These are phyloP conservation scores for Odontomachus brunneus DNA, from an alignment of 1,140 invertebrate species.

Conservation along the genomic window DNA sequence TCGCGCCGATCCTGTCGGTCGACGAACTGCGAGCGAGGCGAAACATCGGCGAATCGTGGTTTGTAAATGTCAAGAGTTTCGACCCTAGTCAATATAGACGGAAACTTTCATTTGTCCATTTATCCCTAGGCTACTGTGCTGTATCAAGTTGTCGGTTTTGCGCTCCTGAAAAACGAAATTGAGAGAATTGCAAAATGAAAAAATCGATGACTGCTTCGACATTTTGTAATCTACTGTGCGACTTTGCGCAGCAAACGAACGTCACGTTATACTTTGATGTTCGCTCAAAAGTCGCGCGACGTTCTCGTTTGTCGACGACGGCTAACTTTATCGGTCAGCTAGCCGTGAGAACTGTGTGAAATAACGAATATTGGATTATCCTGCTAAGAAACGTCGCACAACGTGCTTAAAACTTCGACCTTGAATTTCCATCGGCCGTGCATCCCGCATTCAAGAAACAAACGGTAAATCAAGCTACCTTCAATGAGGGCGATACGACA, in stretches of 20 bases:
- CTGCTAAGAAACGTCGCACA: slow-evolving; percentile 7
- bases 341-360: slow-evolving; percentile 50
- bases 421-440: slow-evolving; percentile 57
- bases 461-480: slow-evolving; percentile 49
- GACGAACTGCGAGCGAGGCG: slow-evolving; percentile 54
- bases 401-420: slow-evolving; percentile 60
- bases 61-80: background rate
- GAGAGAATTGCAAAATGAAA: no score
- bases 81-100: background rate
- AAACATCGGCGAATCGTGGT: slow-evolving; percentile 32
- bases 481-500: slow-evolving; percentile 45
- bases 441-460: slow-evolving; percentile 47
- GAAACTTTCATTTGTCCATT: background rate
- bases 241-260: slow-evolving; percentile 27
- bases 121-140: no score
- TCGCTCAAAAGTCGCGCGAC: slow-evolving; percentile 35
- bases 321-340: slow-evolving; percentile 52
- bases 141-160: no score
- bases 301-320: slow-evolving; percentile 16
- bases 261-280: slow-evolving; percentile 20
- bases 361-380: slow-evolving; percentile 46
- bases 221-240: no score
- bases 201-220: no score
- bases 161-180: no score
- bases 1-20: slow-evolving; percentile 47